Conservation (phyloP, 2,888 invertebrate species). For the Idaea straminata region DNA sequence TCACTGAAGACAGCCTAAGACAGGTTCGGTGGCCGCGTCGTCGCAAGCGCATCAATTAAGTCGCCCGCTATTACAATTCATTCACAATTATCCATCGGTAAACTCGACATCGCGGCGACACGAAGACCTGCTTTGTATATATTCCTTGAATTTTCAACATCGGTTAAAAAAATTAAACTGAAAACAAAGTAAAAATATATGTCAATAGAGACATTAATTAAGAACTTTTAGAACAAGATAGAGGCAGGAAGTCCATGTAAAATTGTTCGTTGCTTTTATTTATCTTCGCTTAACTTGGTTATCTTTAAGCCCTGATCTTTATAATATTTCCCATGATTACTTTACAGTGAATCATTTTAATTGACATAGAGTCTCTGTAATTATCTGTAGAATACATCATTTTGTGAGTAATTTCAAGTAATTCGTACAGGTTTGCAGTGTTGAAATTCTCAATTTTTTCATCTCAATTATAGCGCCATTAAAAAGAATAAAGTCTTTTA, state of each 20-base stretch:
- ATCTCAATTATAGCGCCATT: constrained; percentile 8
- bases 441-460: constrained; percentile 29
- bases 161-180: neutral
- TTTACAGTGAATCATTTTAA: constrained; percentile 61
- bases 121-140: constrained; percentile 26
- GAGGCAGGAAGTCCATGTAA: constrained; percentile 1
- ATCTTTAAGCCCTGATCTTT: constrained; percentile 59
- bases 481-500: constrained; percentile 8
- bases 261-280: no score
- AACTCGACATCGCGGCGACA: constrained; percentile 50
- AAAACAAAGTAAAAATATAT: neutral
- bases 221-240: neutral
- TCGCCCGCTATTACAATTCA: constrained; percentile 67
- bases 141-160: neutral
- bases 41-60: constrained; percentile 62
- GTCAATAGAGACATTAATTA: neutral
- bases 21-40: constrained; percentile 46
- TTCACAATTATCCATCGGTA: constrained; percentile 65
- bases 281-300: constrained; percentile 22
- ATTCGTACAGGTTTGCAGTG: constrained; percentile 10
- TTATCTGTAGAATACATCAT: neutral
- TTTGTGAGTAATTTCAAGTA: constrained; percentile 26
- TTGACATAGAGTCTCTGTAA: constrained; percentile 27
- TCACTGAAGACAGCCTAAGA: constrained; percentile 48
- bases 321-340: constrained; percentile 73